These are phyloP conservation scores for Trochalopteron elliotii DNA, from an alignment of 2,113 vertebrate species.

Conservation along the genomic window DNA sequence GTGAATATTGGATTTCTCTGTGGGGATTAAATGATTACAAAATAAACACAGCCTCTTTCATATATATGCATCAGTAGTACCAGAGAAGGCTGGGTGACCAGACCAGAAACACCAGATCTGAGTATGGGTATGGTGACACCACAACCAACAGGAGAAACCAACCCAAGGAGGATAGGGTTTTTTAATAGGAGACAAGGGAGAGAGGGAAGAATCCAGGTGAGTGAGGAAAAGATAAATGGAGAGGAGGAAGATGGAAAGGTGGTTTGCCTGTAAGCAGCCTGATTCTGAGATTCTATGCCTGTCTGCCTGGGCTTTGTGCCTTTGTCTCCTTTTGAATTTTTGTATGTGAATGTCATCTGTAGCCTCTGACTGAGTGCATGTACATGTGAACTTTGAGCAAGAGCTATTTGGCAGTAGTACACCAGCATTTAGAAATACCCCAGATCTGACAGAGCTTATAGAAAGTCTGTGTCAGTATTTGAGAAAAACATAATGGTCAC, in stretches of 20 bases:
- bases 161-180: fast-evolving
- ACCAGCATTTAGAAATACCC: not conserved
- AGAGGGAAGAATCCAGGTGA: not conserved
- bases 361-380: not conserved
- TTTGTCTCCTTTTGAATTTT: not conserved
- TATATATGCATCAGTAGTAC: not conserved
- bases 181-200: not conserved
- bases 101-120: not conserved
- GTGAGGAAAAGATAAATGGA: not conserved
- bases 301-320: not conserved
- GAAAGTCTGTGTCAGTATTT: not conserved
- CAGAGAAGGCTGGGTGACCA: not conserved
- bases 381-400: not conserved
- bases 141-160: too few relatives aligned
- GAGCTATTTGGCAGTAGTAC: not conserved
- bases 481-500: too few relatives aligned
- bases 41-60: not conserved
- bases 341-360: not conserved
- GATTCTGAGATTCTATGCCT: not conserved
- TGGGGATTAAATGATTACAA: not conserved
- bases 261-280: not conserved
- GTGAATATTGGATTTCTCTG: not conserved
- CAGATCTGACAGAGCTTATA: not conserved
- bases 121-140: not conserved
- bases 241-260: not conserved